Evolutionary conservation across 1,140 invertebrate species (phyloP).

Genomic region (Tenebrio molitor): DNA sequence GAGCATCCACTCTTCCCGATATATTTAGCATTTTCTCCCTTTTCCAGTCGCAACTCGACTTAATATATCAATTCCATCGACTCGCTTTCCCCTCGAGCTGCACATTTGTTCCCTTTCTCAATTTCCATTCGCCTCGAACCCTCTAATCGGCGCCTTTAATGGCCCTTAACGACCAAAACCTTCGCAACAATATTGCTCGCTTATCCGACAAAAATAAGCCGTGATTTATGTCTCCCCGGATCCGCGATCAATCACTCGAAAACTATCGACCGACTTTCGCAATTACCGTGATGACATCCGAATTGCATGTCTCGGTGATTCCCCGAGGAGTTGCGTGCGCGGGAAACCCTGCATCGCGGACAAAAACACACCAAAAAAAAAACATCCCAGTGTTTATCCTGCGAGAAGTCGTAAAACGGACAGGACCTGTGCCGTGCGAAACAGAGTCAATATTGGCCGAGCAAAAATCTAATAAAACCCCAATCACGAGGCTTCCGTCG

Average conservation of each 20-base stretch:
- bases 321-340: background rate
- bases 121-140: slow-evolving; percentile 10
- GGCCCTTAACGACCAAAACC: slow-evolving; percentile 12
- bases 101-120: too few species aligned
- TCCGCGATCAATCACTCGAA: slow-evolving; percentile 14
- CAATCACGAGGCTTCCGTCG: background rate
- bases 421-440: background rate
- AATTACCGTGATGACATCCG: slow-evolving; percentile 28
- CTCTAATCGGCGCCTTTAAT: slow-evolving; percentile 1
- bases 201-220: slow-evolving; percentile 4
- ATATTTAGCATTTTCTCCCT: too few species aligned
- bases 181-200: too few species aligned
- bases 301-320: slow-evolving; percentile 27
- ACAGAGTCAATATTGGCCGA: background rate
- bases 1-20: too few species aligned
- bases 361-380: background rate
- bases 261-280: background rate
- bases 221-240: slow-evolving; percentile 8
- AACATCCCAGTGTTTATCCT: too few species aligned
- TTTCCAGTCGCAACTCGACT: too few species aligned
- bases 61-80: too few species aligned
- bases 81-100: too few species aligned
- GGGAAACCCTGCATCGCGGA: too few species aligned
- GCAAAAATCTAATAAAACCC: background rate
- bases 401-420: background rate